Evolutionary conservation across 1,140 invertebrate species (phyloP), one percentile per base, ranked within the genome.

Genomic region (Hyposmocoma kahamanoa): DNA sequence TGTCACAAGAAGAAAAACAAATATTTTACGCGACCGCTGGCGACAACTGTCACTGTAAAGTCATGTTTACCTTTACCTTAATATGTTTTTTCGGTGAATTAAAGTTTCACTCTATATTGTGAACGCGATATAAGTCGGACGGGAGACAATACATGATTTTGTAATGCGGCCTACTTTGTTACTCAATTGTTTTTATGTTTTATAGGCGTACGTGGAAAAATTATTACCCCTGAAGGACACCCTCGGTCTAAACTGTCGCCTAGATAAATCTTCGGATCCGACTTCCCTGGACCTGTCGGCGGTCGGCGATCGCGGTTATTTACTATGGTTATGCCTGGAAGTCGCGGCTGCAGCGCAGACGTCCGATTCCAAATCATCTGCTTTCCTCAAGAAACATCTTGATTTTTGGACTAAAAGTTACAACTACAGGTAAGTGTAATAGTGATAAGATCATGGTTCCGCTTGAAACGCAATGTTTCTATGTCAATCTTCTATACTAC

Each of bases 321-420:
- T 98, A 13, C 74, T 98, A 9, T 90, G 96, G 73, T 89, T 96
- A 10, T 88, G 94, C n/a, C 91, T 96, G 43, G 91, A 97, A 28
- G 95, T 96, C 0, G 87, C 93, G 1, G 89, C 90, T 3, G 87
- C 88, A 13, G 93, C 94, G 1, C 94, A 95, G 45, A 89, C 89
- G 42, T 88, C 90, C 49, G 88, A 94, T 5, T 86, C 87, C 4
- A 90, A 92, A 28, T 89, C 91, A 17, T 55, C 70, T 2, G 90
- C 91, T 51, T 93, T 93, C 66, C 87, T 95, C 13, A 82, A 88
- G 52, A 90, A 90, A 62, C 92, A 96, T 81, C 84, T 96, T 13
- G 88, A 92, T 30, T 91, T 91, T 62, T 97, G 95, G 95, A 89
- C 90, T 15, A 90, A 88, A 49, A 88, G 87, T 52, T 93, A 92